phyloP scores from a whole-genome alignment of 2,113 vertebrate genomes.

The Gopherus evgoodei region DNA sequence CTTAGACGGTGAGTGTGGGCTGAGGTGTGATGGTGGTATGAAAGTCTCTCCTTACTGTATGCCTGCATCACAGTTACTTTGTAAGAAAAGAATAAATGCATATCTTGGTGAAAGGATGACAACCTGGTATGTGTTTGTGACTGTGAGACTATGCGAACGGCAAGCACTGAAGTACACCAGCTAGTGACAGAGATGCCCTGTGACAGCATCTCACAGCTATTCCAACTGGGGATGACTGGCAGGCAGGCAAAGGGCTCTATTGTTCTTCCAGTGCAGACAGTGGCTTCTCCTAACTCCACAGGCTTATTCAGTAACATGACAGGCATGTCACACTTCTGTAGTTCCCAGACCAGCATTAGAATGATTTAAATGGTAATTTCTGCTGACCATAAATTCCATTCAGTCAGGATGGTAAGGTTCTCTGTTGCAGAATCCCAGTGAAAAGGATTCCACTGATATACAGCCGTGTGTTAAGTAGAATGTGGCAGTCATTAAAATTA shows the following conservation, averaged over 20 bases:
- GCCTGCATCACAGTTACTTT: neutral
- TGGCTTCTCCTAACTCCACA: neutral
- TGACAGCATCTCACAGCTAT: neutral
- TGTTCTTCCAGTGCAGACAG: accelerated
- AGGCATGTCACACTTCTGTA: neutral
- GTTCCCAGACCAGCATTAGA: neutral
- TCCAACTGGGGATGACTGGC: neutral
- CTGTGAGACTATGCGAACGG: neutral
- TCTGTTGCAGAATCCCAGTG: neutral
- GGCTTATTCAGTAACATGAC: neutral
- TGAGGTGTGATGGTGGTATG: too few relatives aligned
- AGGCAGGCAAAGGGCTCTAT: neutral
- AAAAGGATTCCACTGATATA: neutral
- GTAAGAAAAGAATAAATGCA: neutral
- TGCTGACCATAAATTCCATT: neutral
- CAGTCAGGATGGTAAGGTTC: neutral
- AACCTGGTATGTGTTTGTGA: neutral
- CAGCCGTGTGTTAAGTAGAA: neutral
- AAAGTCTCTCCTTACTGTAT: too few relatives aligned
- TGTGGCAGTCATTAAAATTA: neutral
- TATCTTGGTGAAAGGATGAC: neutral
- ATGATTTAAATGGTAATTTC: neutral
- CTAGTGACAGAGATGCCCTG: neutral
- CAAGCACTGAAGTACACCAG: neutral
- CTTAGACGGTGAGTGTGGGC: too few relatives aligned